Conservation (phyloP, 2,888 invertebrate genomes). For the Hedya salicella region DNA sequence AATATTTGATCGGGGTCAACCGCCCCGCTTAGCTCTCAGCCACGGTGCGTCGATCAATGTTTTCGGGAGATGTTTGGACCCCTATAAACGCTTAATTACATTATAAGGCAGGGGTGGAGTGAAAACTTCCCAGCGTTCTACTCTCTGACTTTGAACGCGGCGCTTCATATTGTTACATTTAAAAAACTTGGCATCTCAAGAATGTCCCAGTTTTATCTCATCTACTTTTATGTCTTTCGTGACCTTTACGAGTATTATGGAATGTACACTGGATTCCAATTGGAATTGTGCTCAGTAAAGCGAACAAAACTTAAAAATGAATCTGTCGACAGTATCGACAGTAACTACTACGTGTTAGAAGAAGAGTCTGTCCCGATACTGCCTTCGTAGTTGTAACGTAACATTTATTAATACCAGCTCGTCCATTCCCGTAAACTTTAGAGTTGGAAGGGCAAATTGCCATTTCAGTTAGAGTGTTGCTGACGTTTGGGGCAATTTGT, state of each 20-base stretch:
- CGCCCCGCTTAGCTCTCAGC: conserved; percentile 38
- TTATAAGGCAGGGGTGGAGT: conserved; percentile 24
- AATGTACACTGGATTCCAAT: conserved; percentile 23
- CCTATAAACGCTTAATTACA: conserved; percentile 41
- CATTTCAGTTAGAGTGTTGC: conserved; percentile 66
- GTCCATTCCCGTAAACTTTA: conserved; percentile 40
- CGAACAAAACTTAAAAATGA: conserved; percentile 23
- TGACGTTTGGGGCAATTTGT: conserved; percentile 75
- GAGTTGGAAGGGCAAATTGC: conserved; percentile 66
- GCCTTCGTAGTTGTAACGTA: conserved; percentile 5
- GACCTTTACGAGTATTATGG: conserved; percentile 17
- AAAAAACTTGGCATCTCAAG: conserved; percentile 8
- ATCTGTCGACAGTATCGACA: conserved; percentile 6
- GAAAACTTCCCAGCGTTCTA: conserved; percentile 10
- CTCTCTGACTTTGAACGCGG: conserved; percentile 3
- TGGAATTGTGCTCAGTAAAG: conserved; percentile 26
- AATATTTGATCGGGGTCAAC: conserved; percentile 42
- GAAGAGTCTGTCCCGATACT: neutral
- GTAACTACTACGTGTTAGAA: too few relatives aligned
- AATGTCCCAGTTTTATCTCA: conserved; percentile 16
- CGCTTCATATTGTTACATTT: conserved; percentile 7
- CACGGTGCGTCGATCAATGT: conserved; percentile 47
- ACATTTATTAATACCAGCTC: conserved; percentile 15
- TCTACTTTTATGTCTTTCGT: conserved; percentile 22
- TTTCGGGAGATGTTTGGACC: conserved; percentile 44